A percentile compares a stretch with the other conserved stretches of the same genome.
Evolutionary conservation across 2,113 vertebrate species (phyloP).

Genomic region (Fulmarus glacialis): DNA sequence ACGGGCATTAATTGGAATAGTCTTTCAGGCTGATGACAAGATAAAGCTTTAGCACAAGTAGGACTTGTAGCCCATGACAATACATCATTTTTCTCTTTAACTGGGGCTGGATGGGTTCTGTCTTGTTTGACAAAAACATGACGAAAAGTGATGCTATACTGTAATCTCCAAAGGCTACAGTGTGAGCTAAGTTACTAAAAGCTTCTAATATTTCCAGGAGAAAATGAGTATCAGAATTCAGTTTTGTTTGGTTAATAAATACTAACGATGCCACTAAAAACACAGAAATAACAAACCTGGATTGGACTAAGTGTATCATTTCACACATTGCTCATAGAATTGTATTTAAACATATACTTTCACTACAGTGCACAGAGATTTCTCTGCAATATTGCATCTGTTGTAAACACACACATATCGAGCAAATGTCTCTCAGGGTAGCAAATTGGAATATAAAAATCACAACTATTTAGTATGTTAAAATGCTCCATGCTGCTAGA

Average conservation of each 20-base stretch:
- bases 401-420: not conserved
- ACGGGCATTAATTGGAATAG: not conserved
- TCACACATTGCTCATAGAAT: not conserved
- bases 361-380: not conserved
- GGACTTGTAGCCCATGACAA: not conserved
- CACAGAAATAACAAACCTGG: not conserved
- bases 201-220: not conserved
- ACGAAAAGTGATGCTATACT: not conserved
- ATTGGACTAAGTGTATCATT: not conserved
- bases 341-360: not conserved
- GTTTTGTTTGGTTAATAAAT: not conserved
- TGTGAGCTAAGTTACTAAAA: not conserved
- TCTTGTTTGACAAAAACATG: not conserved
- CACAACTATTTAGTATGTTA: not conserved
- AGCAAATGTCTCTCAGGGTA: not conserved
- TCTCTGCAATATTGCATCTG: not conserved
- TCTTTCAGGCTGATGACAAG: not conserved
- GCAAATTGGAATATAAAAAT: not conserved
- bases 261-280: not conserved
- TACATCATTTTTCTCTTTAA: not conserved
- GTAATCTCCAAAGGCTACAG: not conserved
- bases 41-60: constrained; percentile 18
- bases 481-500: not conserved
- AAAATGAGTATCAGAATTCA: not conserved
- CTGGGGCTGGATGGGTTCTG: not conserved